Conservation (phyloP, 2,113 vertebrate species). For the Mus pahari region DNA sequence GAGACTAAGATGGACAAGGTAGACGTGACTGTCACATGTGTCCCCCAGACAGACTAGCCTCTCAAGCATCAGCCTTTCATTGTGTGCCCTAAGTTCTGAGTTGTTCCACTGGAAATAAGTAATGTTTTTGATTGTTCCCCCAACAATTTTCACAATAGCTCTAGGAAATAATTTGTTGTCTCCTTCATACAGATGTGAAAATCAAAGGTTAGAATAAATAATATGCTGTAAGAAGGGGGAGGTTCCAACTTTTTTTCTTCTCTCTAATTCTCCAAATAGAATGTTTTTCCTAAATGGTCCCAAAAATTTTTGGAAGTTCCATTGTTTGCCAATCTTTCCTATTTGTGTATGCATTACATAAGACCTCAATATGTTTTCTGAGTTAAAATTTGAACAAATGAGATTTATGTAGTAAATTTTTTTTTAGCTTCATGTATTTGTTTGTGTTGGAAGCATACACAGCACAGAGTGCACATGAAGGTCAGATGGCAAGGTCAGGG, state of each 20-base stretch:
- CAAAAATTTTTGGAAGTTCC: neutral
- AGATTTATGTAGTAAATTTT: neutral
- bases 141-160: neutral
- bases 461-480: no score
- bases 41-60: neutral
- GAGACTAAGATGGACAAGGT: neutral
- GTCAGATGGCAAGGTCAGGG: no score
- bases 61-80: neutral
- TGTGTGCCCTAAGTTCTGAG: constrained; percentile 9
- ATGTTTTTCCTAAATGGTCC: neutral
- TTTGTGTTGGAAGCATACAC: no score
- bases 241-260: neutral
- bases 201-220: constrained; percentile 25
- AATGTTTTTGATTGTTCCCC: neutral
- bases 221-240: neutral
- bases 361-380: neutral
- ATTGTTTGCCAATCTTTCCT: neutral
- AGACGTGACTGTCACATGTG: neutral
- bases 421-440: neutral
- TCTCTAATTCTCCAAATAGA: neutral
- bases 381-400: constrained; percentile 19
- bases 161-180: neutral
- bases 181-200: neutral
- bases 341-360: neutral
- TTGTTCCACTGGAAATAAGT: neutral